A percentile compares a stretch with the other conserved stretches of the same genome.
Conservation (phyloP, 1,140 invertebrate species). For the Cydia strobilella region DNA sequence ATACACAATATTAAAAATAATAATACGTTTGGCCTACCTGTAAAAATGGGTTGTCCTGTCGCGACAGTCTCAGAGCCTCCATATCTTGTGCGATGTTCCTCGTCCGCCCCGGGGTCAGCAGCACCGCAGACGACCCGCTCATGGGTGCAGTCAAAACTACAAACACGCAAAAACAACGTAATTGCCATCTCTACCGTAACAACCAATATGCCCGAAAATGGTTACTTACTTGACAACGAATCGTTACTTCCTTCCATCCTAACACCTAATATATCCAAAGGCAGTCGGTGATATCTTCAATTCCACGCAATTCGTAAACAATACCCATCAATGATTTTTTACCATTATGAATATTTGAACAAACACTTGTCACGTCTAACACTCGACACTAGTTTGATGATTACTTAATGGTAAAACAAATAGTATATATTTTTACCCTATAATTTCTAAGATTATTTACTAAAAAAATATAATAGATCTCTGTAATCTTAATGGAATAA, state of each 20-base stretch:
- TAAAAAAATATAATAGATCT: conserved; percentile 21
- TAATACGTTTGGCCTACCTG: conserved; percentile 78
- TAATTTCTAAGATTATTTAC: neutral
- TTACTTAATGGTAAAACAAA: neutral
- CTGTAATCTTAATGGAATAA: conserved; percentile 21
- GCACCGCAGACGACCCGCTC: conserved; percentile 81
- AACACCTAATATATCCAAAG: conserved; percentile 10
- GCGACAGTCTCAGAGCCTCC: conserved; percentile 88
- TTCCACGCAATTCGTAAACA: conserved; percentile 29
- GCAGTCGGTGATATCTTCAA: conserved; percentile 20
- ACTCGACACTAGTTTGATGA: neutral
- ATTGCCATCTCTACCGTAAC: conserved; percentile 5
- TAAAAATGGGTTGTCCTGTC: conserved; percentile 91
- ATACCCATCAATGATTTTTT: conserved; percentile 28
- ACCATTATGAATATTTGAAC: conserved; percentile 32
- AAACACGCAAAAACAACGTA: conserved; percentile 23
- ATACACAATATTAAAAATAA: no score
- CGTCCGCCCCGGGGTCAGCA: conserved; percentile 86
- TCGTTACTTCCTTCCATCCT: conserved; percentile 72
- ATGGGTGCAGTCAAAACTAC: conserved; percentile 54
- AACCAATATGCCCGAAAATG: conserved; percentile 18
- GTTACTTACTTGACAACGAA: conserved; percentile 62
- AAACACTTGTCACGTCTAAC: conserved; percentile 24
- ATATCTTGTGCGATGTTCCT: conserved; percentile 91
- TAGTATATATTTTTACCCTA: neutral